Evolutionary conservation across 2,888 invertebrate species (phyloP).

Genomic region (Epinotia nisella): DNA sequence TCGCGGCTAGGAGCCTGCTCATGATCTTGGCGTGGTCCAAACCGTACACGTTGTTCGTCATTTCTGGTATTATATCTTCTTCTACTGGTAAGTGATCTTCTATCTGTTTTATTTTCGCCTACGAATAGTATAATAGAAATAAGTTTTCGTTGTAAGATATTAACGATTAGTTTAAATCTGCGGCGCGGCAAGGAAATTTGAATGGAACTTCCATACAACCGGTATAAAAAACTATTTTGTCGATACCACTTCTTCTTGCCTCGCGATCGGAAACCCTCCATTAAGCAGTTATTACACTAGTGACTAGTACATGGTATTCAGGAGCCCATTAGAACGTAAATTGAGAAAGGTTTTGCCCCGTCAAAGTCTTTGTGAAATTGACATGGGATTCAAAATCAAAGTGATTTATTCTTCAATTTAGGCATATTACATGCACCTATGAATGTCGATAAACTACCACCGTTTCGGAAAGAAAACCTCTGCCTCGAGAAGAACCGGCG

Average conservation of each 20-base stretch:
- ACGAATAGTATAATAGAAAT: conserved; percentile 44
- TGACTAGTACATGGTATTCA: background rate
- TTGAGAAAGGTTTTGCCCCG: too few relatives aligned
- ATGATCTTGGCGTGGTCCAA: conserved; percentile 88
- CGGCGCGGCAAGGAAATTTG: background rate
- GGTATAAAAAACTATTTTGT: background rate
- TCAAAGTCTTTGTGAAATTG: too few relatives aligned
- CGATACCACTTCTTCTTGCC: background rate
- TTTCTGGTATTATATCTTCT: conserved; percentile 85
- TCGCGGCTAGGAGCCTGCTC: conserved; percentile 79
- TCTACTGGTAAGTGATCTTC: conserved; percentile 65
- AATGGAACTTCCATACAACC: background rate
- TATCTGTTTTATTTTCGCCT: conserved; percentile 75
- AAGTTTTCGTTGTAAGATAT: background rate
- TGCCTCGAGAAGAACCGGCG: too few relatives aligned
- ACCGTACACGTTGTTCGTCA: conserved; percentile 89
- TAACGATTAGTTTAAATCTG: background rate
- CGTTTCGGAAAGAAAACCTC: too few relatives aligned
- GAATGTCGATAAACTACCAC: too few relatives aligned
- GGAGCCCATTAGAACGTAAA: background rate
- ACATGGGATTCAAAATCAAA: too few relatives aligned
- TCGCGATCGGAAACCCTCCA: background rate
- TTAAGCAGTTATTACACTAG: background rate
- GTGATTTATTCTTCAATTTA: too few relatives aligned
- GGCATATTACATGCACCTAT: too few relatives aligned